These are phyloP conservation scores for Burhinus oedicnemus DNA, from an alignment of 2,113 vertebrate genomes.

Conservation along the genomic window DNA sequence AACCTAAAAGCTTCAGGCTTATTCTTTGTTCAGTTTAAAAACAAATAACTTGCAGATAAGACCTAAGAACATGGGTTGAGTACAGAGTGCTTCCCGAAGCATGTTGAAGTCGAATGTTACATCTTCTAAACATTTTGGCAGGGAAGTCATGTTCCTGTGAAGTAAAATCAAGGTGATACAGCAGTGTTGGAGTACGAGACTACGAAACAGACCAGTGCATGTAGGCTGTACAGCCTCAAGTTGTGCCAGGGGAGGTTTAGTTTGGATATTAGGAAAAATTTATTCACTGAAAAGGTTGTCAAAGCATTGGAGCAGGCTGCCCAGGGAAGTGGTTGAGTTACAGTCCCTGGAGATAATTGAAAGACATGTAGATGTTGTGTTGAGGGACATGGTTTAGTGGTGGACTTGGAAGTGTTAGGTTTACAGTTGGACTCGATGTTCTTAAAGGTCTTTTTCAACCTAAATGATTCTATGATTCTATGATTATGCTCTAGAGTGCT, in stretches of 20 bases:
- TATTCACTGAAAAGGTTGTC: not conserved
- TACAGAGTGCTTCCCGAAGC: not conserved
- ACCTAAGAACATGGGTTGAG: not conserved
- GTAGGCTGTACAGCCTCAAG: not conserved
- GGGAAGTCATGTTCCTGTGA: not conserved
- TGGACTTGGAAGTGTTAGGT: not conserved
- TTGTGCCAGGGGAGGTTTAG: not conserved
- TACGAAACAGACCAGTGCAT: not conserved
- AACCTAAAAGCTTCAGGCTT: not conserved
- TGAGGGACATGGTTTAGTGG: not conserved
- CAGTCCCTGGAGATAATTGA: not conserved
- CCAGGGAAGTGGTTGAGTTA: not conserved
- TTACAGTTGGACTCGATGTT: accelerated
- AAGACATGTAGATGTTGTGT: not conserved
- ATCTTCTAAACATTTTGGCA: not conserved
- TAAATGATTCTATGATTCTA: not conserved
- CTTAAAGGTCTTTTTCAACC: not conserved
- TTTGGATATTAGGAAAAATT: not conserved
- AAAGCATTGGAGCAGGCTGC: not conserved
- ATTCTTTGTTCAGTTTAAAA: not conserved
- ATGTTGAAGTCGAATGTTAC: not conserved
- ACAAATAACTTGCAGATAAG: not conserved
- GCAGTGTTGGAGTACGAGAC: not conserved
- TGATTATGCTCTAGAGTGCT: not conserved
- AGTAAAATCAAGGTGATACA: not conserved